A percentile compares a stretch with the other conserved stretches of the same genome.
Conservation (phyloP, 2,113 vertebrate genomes). For the Mellivora capensis region DNA sequence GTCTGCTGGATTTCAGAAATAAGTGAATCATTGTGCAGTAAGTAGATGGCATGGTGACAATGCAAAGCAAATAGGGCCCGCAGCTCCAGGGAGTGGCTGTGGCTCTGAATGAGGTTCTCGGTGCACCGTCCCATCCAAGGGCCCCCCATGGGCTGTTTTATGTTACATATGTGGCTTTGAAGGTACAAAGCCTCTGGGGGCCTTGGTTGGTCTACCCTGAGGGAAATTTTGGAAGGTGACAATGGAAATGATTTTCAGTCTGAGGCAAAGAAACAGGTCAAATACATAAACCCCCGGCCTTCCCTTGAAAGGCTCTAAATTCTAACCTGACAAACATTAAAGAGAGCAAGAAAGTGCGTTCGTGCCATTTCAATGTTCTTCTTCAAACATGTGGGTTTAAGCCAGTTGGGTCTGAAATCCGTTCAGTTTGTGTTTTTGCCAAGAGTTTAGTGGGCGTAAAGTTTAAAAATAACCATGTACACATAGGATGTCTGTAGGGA, state of each 20-base stretch:
- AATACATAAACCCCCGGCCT: background rate
- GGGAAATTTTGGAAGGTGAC: background rate
- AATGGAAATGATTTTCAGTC: background rate
- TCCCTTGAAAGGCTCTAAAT: background rate
- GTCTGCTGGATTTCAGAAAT: background rate
- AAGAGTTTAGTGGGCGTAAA: slow-evolving; percentile 30
- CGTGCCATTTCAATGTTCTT: background rate
- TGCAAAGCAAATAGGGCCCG: background rate
- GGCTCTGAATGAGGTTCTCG: rapidly evolving
- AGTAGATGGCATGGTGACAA: background rate
- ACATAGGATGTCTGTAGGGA: background rate
- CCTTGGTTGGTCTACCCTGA: background rate
- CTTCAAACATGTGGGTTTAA: background rate
- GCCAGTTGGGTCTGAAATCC: slow-evolving; percentile 7
- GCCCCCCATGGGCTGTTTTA: background rate
- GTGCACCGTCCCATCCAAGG: rapidly evolving
- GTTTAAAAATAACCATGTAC: slow-evolving; percentile 40
- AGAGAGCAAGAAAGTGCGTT: background rate
- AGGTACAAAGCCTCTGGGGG: background rate
- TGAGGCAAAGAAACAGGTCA: background rate
- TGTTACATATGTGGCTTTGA: background rate
- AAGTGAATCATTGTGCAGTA: background rate
- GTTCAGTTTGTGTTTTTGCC: slow-evolving; percentile 36
- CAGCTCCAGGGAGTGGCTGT: background rate
- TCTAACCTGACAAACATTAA: background rate